Evolutionary conservation across 92 coral and sea anemone genomes (phyloP).

Genomic region (Bergia sp.): DNA sequence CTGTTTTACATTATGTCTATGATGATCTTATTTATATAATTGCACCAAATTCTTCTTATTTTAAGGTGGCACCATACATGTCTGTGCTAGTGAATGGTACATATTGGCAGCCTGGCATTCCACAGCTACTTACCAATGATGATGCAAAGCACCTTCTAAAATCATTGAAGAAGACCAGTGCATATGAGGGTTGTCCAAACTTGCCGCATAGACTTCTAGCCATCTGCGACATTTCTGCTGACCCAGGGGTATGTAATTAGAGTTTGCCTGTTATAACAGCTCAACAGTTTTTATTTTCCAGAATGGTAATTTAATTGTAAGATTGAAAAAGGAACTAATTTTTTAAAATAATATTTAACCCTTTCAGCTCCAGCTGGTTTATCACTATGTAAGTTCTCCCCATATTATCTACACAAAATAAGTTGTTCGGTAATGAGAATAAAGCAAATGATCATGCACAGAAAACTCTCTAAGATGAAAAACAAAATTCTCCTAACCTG

Average conservation of each 20-base stretch:
- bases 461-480: too few species aligned
- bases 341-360: too few species aligned
- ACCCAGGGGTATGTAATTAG: conserved; percentile 71
- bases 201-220: conserved; percentile 92
- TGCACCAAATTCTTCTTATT: neutral
- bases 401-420: too few species aligned
- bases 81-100: conserved; percentile 94
- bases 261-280: neutral
- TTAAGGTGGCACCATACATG: conserved; percentile 98
- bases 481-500: too few species aligned
- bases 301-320: too few species aligned
- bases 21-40: neutral
- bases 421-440: too few species aligned
- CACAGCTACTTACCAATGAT: conserved; percentile 89
- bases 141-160: conserved; percentile 88
- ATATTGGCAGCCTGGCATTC: conserved; percentile 94
- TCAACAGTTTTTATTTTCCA: too few species aligned
- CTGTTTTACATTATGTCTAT: too few species aligned
- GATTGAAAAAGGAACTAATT: too few species aligned
- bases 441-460: too few species aligned
- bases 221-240: conserved; percentile 96
- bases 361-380: too few species aligned
- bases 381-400: too few species aligned
- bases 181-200: conserved; percentile 95
- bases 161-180: conserved; percentile 78